A percentile compares a stretch with the other conserved stretches of the same genome.
Conservation (phyloP, 2,113 vertebrate genomes). For the Amazona guildingii region DNA sequence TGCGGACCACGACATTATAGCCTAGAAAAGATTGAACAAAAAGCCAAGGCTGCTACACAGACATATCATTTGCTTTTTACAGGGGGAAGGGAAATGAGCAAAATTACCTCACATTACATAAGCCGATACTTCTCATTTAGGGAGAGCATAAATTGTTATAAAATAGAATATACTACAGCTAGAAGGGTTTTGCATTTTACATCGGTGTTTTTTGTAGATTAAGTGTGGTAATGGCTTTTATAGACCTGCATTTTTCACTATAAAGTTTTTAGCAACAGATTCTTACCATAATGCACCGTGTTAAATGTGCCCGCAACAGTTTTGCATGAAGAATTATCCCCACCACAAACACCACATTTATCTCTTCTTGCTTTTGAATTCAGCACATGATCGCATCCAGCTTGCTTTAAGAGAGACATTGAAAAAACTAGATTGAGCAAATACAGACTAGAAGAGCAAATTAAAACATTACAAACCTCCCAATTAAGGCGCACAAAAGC, state of each 20-base stretch:
- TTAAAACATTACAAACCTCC: neutral
- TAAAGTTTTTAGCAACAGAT: slow-evolving; percentile 39
- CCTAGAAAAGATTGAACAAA: slow-evolving; percentile 74
- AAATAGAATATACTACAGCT: neutral
- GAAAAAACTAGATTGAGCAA: slow-evolving; percentile 56
- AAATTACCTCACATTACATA: slow-evolving; percentile 17
- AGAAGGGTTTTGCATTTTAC: slow-evolving; percentile 15
- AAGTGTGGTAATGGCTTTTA: slow-evolving; percentile 25
- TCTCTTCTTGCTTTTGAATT: slow-evolving; percentile 98
- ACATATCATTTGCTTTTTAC: neutral
- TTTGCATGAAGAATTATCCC: slow-evolving; percentile 98
- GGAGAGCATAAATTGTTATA: neutral
- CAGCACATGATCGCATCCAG: slow-evolving; percentile 96
- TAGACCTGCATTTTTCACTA: slow-evolving; percentile 24
- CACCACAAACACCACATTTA: slow-evolving; percentile 97
- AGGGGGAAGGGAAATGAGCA: neutral
- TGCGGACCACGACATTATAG: slow-evolving; percentile 93
- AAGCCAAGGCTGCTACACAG: slow-evolving; percentile 11
- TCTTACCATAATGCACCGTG: slow-evolving; percentile 92
- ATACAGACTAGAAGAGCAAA: slow-evolving; percentile 39
- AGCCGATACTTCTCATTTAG: slow-evolving; percentile 8
- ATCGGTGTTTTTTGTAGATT: slow-evolving; percentile 25
- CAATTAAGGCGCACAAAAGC: slow-evolving; percentile 56
- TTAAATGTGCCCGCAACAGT: slow-evolving; percentile 93
- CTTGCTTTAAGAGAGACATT: slow-evolving; percentile 87